Conservation (phyloP, 2,113 vertebrate species). For the Pseudopodoces humilis region DNA sequence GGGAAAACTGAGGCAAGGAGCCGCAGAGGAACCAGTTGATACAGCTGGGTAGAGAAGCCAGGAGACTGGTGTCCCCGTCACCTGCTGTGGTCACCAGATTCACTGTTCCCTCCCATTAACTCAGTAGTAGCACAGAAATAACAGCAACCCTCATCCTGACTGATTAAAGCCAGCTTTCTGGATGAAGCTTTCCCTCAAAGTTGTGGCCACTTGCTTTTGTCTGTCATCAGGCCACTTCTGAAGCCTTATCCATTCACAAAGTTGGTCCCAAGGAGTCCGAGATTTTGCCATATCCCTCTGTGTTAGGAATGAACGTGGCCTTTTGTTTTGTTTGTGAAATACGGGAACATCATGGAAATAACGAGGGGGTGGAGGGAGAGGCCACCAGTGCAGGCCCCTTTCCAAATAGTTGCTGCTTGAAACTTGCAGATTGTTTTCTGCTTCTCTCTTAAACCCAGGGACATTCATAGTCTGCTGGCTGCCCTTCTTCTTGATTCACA, state of each 20-base stretch:
- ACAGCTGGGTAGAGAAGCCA: neutral
- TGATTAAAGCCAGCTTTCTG: neutral
- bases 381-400: neutral
- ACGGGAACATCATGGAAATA: neutral
- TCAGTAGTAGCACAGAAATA: neutral
- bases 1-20: neutral
- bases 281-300: neutral
- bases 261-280: neutral
- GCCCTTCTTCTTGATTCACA: conserved; percentile 93
- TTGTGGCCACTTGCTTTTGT: neutral
- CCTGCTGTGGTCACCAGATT: neutral
- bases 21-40: neutral
- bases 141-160: neutral
- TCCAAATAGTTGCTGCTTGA: neutral
- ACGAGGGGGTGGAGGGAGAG: neutral
- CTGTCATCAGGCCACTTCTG: neutral
- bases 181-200: neutral
- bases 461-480: conserved; percentile 95
- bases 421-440: neutral
- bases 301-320: neutral
- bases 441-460: conserved; percentile 72
- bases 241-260: neutral
- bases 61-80: neutral
- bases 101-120: neutral
- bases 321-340: neutral